Evolutionary conservation across 2,888 invertebrate species (phyloP).

Genomic region (Tortricodes alternella): DNA sequence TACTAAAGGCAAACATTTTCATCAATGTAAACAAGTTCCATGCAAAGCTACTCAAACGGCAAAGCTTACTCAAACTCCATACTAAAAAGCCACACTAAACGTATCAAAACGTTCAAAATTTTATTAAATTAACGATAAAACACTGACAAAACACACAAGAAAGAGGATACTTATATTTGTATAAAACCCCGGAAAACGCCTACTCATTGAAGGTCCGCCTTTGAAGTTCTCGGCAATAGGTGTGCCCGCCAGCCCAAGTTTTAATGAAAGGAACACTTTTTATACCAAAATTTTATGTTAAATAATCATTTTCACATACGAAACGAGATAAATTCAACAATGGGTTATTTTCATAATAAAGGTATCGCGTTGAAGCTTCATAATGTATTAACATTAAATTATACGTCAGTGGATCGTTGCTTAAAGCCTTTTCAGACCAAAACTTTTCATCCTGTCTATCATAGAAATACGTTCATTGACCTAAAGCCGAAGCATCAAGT

Average conservation of each 20-base stretch:
- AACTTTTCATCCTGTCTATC: neutral
- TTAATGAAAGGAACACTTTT: constrained; percentile 25
- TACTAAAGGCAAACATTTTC: too few species aligned
- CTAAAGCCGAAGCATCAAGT: neutral
- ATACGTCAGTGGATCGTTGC: neutral
- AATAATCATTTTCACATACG: constrained; percentile 16
- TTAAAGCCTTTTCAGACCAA: neutral
- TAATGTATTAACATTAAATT: constrained; percentile 10
- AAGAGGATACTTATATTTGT: constrained; percentile 15
- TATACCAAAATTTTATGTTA: constrained; percentile 5
- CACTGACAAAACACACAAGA: constrained; percentile 12
- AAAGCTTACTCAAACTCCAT: too few species aligned
- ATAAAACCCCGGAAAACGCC: constrained; percentile 22
- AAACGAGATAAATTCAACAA: constrained; percentile 9
- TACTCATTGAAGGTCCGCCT: constrained; percentile 27
- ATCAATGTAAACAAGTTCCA: too few species aligned
- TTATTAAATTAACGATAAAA: constrained; percentile 15
- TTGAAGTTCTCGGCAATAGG: constrained; percentile 28
- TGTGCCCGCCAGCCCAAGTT: constrained; percentile 18
- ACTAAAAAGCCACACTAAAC: too few species aligned
- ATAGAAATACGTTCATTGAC: neutral
- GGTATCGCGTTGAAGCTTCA: neutral
- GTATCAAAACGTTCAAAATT: neutral
- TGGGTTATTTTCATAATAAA: constrained; percentile 12
- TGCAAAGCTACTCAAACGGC: too few species aligned